Conservation (phyloP, 1,140 invertebrate species). For the Tachypleus tridentatus region DNA sequence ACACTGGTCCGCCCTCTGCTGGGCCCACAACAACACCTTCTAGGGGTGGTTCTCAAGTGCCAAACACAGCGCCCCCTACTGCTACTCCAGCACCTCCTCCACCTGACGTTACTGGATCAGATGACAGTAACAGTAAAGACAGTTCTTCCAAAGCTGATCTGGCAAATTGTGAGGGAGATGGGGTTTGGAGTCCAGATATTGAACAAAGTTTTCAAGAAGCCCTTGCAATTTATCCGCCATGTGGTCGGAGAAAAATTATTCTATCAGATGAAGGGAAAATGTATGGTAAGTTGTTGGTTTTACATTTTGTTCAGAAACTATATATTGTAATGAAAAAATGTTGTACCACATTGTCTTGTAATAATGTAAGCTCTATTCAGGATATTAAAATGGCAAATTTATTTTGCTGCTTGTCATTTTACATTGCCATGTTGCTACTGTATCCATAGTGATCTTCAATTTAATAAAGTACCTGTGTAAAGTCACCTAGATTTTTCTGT, state of each 20-base stretch:
- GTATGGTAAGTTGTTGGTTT: slow-evolving; percentile 77
- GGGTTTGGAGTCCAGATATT: slow-evolving; percentile 99
- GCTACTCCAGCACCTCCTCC: slow-evolving; percentile 28
- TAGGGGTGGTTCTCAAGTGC: background rate
- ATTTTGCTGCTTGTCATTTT: too few species aligned
- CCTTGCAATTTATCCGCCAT: slow-evolving; percentile 97
- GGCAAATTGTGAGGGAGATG: slow-evolving; percentile 90
- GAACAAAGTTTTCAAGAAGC: slow-evolving; percentile 99
- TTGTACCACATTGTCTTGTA: too few species aligned
- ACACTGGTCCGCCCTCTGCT: too few species aligned
- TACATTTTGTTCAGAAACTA: background rate
- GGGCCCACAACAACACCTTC: background rate
- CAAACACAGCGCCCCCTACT: slow-evolving; percentile 8
- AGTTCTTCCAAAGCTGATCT: slow-evolving; percentile 41
- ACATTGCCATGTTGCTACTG: too few species aligned
- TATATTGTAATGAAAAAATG: too few species aligned
- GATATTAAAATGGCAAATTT: too few species aligned
- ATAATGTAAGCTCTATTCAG: too few species aligned
- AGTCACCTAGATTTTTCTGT: too few species aligned
- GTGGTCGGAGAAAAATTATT: slow-evolving; percentile 97
- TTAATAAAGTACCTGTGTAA: too few species aligned
- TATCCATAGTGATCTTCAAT: too few species aligned
- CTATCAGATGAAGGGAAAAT: slow-evolving; percentile 99
- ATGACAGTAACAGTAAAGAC: slow-evolving; percentile 22
- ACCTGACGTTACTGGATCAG: slow-evolving; percentile 34